Percentiles rank a stretch among this genome's conserved stretches.
Conservation (phyloP, 2,113 vertebrate genomes). For the Barnardius zonarius region DNA sequence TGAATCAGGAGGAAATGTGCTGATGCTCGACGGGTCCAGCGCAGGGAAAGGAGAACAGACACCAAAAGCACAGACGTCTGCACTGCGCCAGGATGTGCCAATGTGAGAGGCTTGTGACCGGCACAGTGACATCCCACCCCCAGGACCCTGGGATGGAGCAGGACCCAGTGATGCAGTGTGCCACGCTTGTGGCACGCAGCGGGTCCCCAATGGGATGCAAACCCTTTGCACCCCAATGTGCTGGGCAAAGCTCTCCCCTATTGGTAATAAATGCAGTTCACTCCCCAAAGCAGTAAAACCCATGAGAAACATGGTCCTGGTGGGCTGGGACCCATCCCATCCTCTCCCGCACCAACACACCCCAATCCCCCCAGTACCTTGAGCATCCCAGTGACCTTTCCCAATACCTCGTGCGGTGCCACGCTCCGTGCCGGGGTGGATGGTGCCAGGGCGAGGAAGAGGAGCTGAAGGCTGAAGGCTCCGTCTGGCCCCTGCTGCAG, state of each 20-base stretch:
- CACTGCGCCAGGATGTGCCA: not conserved
- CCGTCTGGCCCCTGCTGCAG: fast-evolving
- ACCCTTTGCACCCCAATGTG: fast-evolving
- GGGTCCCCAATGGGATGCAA: not conserved
- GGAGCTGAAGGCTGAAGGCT: not conserved
- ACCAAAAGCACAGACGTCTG: not conserved
- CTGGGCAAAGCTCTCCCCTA: fast-evolving
- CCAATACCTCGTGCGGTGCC: not conserved
- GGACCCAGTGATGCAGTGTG: not conserved
- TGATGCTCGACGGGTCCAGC: not conserved
- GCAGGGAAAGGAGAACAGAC: not conserved
- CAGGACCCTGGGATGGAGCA: fast-evolving
- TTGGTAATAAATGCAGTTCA: fast-evolving
- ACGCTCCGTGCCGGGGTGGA: fast-evolving
- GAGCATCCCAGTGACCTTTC: not conserved
- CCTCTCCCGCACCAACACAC: not conserved
- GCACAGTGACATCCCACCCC: fast-evolving
- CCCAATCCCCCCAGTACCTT: not conserved
- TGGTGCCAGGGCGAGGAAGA: not conserved
- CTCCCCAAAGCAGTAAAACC: not conserved
- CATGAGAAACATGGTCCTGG: fast-evolving
- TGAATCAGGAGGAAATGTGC: constrained; percentile 38
- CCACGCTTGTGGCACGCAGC: not conserved
- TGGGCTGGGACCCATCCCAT: not conserved
- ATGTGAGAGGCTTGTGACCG: fast-evolving